Evolutionary conservation across 2,797 vertebrate genomes (phyloP), one percentile per base, ranked within the genome.

Genomic region (Gouania willdenowi): DNA sequence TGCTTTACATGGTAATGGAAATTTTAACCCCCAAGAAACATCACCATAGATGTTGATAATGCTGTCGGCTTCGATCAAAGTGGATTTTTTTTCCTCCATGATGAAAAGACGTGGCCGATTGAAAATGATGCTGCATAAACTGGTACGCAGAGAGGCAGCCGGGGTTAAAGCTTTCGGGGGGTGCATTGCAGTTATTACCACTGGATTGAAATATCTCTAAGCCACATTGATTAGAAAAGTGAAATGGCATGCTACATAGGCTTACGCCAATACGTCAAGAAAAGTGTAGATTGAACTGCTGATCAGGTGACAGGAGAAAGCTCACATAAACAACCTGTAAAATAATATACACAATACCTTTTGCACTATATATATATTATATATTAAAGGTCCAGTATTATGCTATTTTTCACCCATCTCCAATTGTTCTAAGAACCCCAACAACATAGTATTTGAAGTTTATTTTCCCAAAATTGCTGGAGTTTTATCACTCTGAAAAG

Each of bases 191-290:
- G 26, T 45, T 33, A 48, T 24, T 52, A 48, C 75, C 55, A 58
- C 36, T 52, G 48, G 71, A 74, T 72, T 22, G 31, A 63, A 48
- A 65, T 53, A 27, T 63, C 44, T 48, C 73, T 77, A 76, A 81
- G 67, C 55, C 54, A 11, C 71, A 85, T 80, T 61, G 79, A 85
- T 84, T 84, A 72, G 51, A 63, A 79, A 67, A 73, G 71, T 80
- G 71, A 79, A 83, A 79, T 67, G 47, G 41, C 20, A 13, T 12
- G 36, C 40, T 12, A 44, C 63, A 76, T 75, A 66, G 40, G 34
- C 39, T 24, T 44, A 49, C 64, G 44, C 47, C 38, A 45, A 53
- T 45, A 52, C 41, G 60, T 65, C 46, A 56, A 43, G 63, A 56
- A 42, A 53, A 65, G 57, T 32, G 57, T 51, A 75, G 71, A 83